phyloP scores from a whole-genome alignment of 2,797 vertebrate species.

The Rhinichthys osculus region DNA sequence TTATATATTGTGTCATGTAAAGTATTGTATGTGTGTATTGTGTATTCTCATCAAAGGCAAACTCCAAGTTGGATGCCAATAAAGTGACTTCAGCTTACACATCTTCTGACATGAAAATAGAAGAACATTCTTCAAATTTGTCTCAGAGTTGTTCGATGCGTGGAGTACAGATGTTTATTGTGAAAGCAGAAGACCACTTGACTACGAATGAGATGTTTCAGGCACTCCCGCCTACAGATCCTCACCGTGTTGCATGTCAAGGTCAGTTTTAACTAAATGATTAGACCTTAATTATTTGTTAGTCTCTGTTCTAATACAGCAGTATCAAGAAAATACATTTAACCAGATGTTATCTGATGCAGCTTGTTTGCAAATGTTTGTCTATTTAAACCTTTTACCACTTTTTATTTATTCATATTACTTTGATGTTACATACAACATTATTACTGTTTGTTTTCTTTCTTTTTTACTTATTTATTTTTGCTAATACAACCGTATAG shows the following conservation, averaged over 20 bases:
- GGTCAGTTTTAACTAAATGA: slow-evolving; percentile 63
- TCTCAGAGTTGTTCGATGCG: slow-evolving; percentile 43
- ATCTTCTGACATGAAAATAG: slow-evolving; percentile 49
- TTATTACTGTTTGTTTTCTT: background rate
- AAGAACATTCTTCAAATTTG: slow-evolving; percentile 45
- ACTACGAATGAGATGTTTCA: slow-evolving; percentile 62
- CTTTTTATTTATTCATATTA: too few species aligned
- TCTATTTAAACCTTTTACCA: too few species aligned
- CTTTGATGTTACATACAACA: too few species aligned
- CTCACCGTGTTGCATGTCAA: slow-evolving; percentile 67
- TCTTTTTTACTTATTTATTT: too few species aligned
- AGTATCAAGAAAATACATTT: too few species aligned
- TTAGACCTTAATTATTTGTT: background rate
- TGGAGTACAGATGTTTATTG: slow-evolving; percentile 73
- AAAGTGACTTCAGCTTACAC: slow-evolving; percentile 28
- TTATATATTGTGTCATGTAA: slow-evolving; percentile 55
- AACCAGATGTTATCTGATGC: too few species aligned
- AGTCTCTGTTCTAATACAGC: background rate
- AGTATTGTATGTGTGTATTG: background rate
- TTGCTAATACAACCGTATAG: background rate
- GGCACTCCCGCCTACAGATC: slow-evolving; percentile 63
- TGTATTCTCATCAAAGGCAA: slow-evolving; percentile 24
- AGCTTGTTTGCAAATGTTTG: too few species aligned
- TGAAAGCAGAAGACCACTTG: slow-evolving; percentile 77
- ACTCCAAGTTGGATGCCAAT: slow-evolving; percentile 2